These are phyloP conservation scores for Torymus auratus DNA, from an alignment of 2,888 invertebrate species.

Conservation along the genomic window DNA sequence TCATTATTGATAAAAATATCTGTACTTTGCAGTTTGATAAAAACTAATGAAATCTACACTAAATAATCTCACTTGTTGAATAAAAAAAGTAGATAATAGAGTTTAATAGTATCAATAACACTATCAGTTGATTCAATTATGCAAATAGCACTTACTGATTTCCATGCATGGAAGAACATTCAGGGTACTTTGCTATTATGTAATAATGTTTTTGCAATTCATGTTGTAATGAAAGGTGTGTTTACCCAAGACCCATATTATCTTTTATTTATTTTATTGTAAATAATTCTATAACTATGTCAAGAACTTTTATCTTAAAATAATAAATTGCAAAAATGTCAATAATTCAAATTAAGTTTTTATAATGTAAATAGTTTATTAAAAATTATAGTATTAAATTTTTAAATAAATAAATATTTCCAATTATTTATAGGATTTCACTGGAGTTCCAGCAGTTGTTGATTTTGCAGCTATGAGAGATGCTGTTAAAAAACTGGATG, in stretches of 20 bases:
- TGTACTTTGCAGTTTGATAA: constrained; percentile 14
- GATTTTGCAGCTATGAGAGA: constrained; percentile 99
- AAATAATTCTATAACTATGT: no score
- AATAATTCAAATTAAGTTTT: not conserved
- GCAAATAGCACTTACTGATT: constrained; percentile 33
- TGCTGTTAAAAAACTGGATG: constrained; percentile 90
- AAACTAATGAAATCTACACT: not conserved
- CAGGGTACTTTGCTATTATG: not conserved
- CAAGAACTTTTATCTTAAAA: not conserved
- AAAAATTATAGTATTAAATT: constrained; percentile 3
- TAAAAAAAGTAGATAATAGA: constrained; percentile 4
- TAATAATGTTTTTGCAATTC: constrained; percentile 31
- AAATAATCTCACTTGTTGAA: not conserved
- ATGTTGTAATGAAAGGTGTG: constrained; percentile 14
- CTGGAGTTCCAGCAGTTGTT: constrained; percentile 98
- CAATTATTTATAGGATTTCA: constrained; percentile 84
- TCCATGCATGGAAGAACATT: constrained; percentile 12
- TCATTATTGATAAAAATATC: constrained; percentile 3
- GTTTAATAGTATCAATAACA: constrained; percentile 14
- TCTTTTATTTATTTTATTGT: no score
- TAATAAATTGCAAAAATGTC: not conserved
- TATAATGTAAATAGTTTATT: not conserved
- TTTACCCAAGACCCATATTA: no score
- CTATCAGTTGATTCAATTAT: constrained; percentile 18
- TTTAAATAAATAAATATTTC: constrained; percentile 8